phyloP scores from a whole-genome alignment of 2,113 vertebrate species.

The Hystrix cristata region DNA sequence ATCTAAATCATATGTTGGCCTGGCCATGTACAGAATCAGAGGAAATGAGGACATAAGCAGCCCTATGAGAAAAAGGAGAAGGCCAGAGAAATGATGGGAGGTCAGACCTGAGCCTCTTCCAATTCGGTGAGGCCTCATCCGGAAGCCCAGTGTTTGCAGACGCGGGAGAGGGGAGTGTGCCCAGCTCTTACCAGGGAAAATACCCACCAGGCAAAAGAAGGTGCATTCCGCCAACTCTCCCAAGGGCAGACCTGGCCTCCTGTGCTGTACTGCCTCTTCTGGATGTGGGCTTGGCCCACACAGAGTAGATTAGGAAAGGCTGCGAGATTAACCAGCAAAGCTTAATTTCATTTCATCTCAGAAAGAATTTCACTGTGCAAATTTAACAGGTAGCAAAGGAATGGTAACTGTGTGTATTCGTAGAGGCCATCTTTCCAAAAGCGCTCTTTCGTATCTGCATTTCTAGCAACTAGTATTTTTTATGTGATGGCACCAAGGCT shows the following conservation, averaged over 20 bases:
- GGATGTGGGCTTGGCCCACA: not conserved
- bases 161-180: not conserved
- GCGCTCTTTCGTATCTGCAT: not conserved
- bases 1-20: not conserved
- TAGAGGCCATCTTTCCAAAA: not conserved
- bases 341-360: not conserved
- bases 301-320: not conserved
- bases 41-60: not conserved
- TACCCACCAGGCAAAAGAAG: not conserved
- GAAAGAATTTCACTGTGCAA: not conserved
- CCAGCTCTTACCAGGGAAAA: not conserved
- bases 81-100: not conserved
- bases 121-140: rapidly evolving
- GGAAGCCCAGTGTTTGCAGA: not conserved
- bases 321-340: not conserved
- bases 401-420: not conserved
- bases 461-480: not conserved
- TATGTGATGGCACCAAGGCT: not conserved
- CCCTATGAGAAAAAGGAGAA: not conserved
- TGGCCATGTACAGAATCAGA: not conserved
- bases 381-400: not conserved
- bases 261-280: not conserved
- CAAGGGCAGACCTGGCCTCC: not conserved
- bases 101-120: not conserved
- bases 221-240: not conserved